Base-by-base conservation (phyloP, 2,797 vertebrate species). In the Selene dorsalis region DNA sequence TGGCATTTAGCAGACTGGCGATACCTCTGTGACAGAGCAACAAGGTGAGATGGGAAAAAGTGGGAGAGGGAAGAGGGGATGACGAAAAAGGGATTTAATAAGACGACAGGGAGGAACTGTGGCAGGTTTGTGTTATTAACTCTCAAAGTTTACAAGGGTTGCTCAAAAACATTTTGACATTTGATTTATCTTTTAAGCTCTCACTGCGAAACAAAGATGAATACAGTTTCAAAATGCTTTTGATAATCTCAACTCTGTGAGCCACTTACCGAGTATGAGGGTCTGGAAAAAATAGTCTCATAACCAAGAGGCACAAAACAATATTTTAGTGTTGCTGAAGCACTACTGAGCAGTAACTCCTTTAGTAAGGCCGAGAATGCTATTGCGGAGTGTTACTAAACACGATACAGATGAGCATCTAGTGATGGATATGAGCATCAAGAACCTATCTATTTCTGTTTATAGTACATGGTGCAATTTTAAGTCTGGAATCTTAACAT, bases 1-100 rank as follows among this genome's bases (percentile, higher is more conserved):
- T 97, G 86, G 96, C 95, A 79, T 96, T 95, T 69, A 99, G 93
- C 67, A 97, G 92, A 83, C 87, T 94, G 91, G 95, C 95, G 80
- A 99, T 93, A 62, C 94, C 94, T 24, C 98, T 99, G 93, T 84
- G 84, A 87, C 67, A 79, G 83, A 92, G 53, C 14, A 65, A 79
- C 11, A 66, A 57, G 62, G 65, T 60, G 61, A 82, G 48, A 70
- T 11, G 57, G 39, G 22, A 75, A 67, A 57, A 64, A 47, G 45
- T 14, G 24, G 53, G 55, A 84, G 67, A 89, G 53, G 75, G 79
- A 67, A 28, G 7, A 56, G 26, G 24, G 7, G 32, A 35, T 4
- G 47, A 66, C 30, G 77, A 71, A 41, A 69, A 68, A 69, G 3
- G 16, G 22, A 70, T 52, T 77, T 60, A 69, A 58, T 41, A 22